Percentiles rank a stretch among this genome's conserved stretches.
Conservation (phyloP, 2,113 vertebrate species). For the Malaclemys terrapin region DNA sequence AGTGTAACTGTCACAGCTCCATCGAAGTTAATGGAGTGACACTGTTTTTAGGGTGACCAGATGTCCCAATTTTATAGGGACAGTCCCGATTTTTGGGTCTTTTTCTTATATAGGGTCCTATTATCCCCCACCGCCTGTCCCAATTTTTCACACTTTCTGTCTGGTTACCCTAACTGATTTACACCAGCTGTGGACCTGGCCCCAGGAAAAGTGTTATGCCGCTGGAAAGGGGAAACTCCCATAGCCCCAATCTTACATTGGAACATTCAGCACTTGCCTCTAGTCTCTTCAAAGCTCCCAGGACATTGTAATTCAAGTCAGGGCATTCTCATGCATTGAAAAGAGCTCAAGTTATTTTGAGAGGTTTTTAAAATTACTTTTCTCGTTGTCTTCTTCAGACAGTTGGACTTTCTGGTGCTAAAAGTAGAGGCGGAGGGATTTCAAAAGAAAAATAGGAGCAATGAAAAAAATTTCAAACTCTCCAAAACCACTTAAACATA, state of each 20-base stretch:
- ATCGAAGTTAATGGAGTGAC: neutral
- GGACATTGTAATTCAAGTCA: neutral
- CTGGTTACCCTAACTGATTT: too few relatives aligned
- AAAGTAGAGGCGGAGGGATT: neutral
- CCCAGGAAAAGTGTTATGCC: neutral
- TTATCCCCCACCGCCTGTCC: too few relatives aligned
- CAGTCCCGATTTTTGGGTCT: too few relatives aligned
- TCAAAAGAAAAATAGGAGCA: too few relatives aligned
- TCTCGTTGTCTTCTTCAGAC: neutral
- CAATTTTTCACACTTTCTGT: too few relatives aligned
- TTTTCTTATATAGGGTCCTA: too few relatives aligned
- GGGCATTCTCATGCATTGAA: neutral
- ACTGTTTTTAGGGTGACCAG: too few relatives aligned
- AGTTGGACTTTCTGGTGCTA: neutral
- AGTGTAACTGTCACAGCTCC: neutral
- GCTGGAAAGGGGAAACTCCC: neutral
- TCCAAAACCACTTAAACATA: slow-evolving; percentile 5
- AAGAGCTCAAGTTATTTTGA: neutral
- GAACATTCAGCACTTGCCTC: neutral
- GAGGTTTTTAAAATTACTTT: neutral
- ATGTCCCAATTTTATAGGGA: too few relatives aligned
- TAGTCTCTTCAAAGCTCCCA: neutral
- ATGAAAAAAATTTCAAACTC: neutral
- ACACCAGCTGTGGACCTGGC: fast-evolving
- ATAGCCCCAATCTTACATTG: neutral